These are phyloP conservation scores for Trichogramma evanescens DNA, from an alignment of 2,888 invertebrate species.

Conservation along the genomic window DNA sequence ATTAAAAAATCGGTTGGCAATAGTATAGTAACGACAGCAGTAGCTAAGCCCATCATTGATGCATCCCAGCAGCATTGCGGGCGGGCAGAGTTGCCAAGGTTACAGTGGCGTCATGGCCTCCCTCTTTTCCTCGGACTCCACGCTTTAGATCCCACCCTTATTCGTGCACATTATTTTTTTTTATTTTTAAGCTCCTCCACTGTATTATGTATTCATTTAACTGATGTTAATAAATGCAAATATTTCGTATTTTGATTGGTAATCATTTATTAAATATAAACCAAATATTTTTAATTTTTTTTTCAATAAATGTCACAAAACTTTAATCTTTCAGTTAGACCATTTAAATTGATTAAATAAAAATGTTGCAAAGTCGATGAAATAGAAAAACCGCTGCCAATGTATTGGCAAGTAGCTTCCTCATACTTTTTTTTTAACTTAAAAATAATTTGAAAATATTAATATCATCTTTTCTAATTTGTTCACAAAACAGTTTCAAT, in stretches of 20 bases:
- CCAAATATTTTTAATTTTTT: not conserved
- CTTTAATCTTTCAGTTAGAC: no score
- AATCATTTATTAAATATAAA: not conserved
- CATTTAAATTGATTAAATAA: no score
- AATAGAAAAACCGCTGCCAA: no score
- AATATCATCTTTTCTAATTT: no score
- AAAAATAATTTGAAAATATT: no score
- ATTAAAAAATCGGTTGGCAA: no score
- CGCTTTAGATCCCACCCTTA: not conserved
- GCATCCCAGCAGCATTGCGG: not conserved
- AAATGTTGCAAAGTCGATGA: not conserved
- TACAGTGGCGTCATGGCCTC: constrained; percentile 40
- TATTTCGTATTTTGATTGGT: not conserved
- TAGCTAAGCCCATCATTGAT: no score
- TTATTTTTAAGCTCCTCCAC: not conserved
- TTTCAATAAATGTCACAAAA: not conserved
- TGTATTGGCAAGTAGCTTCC: no score
- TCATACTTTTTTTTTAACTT: no score
- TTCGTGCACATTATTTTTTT: not conserved
- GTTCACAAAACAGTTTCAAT: no score
- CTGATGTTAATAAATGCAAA: not conserved
- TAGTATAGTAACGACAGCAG: no score
- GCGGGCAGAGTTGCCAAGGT: constrained; percentile 37
- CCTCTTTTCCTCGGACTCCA: constrained; percentile 20
- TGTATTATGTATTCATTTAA: not conserved